Evolutionary conservation across 2,113 vertebrate species (phyloP), one percentile per base, ranked within the genome.

Genomic region (Haemorhous mexicanus): DNA sequence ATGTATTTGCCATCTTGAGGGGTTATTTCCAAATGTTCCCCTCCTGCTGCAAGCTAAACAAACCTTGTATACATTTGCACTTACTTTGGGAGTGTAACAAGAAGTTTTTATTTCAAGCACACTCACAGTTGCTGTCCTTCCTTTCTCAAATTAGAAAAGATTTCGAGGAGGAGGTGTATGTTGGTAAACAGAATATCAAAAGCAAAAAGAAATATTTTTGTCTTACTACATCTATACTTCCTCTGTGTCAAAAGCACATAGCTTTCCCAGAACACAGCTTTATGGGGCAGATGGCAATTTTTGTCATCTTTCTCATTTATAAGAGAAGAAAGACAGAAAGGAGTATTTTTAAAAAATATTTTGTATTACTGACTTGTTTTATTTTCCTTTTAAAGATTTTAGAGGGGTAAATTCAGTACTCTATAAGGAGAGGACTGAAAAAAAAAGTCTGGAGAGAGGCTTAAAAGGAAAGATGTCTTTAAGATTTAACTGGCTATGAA

Each of bases 61-160:
- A 97, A 92, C 64, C 26, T 83, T 93, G 79, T 97, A 86, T 95
- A 92, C 86, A 59, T 95, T 82, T 67, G 78, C n/a, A 88, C 81
- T 95, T 85, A 66, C 41, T 83, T 94, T 50, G 88, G 76, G 84
- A 89, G 46, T 92, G 76, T 37, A 70, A 37, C 78, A 76, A 97
- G 85, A 95, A 95, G 74, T 35, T 94, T 94, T 85, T 74, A 74
- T 81, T 96, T 86, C 49, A 96, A 96, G 82, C 11, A 18, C 37
- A 64, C 41, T 93, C 26, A 53, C 6, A 74, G 27, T 86, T 81
- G 39, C 37, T 50, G 33, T 84, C 81, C 80, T 52, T 97, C 89
- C 95, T 94, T 96, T 91, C 87, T 97, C 90, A 87, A 88, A 75
- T 95, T 90, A 96, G 90, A 92, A 90, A 96, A 89, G 86, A 85